These are phyloP conservation scores for Elgaria multicarinata DNA, from an alignment of 2,113 vertebrate species.

Conservation along the genomic window DNA sequence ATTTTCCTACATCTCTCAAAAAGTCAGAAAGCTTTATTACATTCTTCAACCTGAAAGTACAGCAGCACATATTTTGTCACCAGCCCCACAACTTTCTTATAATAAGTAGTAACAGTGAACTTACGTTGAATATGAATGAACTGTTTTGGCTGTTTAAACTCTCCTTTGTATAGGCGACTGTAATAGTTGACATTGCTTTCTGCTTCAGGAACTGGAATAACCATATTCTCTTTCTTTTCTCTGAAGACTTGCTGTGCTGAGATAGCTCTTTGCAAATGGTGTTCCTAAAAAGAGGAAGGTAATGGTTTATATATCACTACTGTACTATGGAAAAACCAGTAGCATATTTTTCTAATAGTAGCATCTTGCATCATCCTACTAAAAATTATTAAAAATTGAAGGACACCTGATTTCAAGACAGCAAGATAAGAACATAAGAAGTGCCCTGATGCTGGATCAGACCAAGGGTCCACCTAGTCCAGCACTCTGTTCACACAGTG, in stretches of 20 bases:
- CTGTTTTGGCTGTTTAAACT: slow-evolving; percentile 92
- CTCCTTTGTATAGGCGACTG: slow-evolving; percentile 91
- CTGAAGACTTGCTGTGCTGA: slow-evolving; percentile 94
- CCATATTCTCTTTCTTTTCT: slow-evolving; percentile 96
- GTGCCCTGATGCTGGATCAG: too few species aligned
- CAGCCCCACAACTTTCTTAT: not conserved
- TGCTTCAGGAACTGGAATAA: slow-evolving; percentile 93
- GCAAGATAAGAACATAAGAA: too few species aligned
- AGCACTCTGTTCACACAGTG: too few species aligned
- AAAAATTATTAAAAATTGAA: not conserved
- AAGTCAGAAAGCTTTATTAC: not conserved
- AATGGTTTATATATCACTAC: slow-evolving; percentile 2
- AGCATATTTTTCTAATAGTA: not conserved
- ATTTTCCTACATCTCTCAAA: not conserved
- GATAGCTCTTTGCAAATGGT: slow-evolving; percentile 94
- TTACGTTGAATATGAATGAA: slow-evolving; percentile 96
- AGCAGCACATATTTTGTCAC: not conserved
- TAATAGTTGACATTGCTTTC: slow-evolving; percentile 94
- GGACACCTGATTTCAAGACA: not conserved
- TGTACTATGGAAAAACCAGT: rapidly evolving
- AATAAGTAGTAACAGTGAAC: slow-evolving; percentile 59
- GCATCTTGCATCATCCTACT: not conserved
- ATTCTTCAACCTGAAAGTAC: not conserved
- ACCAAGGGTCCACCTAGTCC: too few species aligned
- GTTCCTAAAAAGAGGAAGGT: slow-evolving; percentile 83